A percentile compares a stretch with the other conserved stretches of the same genome.
Conservation (phyloP, 2,888 invertebrate genomes). For the Ornithoptera priamus region DNA sequence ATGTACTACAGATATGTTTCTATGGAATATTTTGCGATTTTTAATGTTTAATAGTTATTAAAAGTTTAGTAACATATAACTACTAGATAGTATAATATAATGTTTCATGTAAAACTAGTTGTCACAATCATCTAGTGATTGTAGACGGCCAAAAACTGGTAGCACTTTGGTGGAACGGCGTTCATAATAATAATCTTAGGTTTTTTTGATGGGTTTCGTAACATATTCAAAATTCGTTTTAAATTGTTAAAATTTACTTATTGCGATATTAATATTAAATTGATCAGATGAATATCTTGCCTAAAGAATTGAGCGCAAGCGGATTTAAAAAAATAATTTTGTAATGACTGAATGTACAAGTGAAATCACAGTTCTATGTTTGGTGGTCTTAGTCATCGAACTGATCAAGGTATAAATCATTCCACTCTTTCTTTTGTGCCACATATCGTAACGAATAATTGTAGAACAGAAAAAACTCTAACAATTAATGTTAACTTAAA, state of each 20-base stretch:
- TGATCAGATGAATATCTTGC: not conserved
- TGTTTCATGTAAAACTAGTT: no score
- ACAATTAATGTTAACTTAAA: not conserved
- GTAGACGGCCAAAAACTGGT: not conserved
- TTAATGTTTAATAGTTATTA: no score
- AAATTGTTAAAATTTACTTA: no score
- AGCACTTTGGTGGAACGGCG: not conserved
- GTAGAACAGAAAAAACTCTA: not conserved
- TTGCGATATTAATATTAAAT: not conserved
- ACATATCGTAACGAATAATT: not conserved
- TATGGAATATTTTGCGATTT: no score
- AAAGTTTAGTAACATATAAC: no score
- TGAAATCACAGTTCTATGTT: constrained; percentile 30
- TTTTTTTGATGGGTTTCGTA: no score
- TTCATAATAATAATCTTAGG: not conserved
- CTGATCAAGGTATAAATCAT: constrained; percentile 19
- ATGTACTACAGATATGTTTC: no score
- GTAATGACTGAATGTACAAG: constrained; percentile 18
- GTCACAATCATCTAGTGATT: no score
- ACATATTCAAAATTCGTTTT: no score
- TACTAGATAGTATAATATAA: no score
- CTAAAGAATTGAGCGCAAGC: not conserved
- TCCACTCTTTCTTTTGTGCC: constrained; percentile 19
- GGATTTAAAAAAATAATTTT: constrained; percentile 11
- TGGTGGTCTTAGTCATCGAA: constrained; percentile 22